Evolutionary conservation across 2,888 invertebrate genomes (phyloP).

Genomic region (Drosophila anomalata): DNA sequence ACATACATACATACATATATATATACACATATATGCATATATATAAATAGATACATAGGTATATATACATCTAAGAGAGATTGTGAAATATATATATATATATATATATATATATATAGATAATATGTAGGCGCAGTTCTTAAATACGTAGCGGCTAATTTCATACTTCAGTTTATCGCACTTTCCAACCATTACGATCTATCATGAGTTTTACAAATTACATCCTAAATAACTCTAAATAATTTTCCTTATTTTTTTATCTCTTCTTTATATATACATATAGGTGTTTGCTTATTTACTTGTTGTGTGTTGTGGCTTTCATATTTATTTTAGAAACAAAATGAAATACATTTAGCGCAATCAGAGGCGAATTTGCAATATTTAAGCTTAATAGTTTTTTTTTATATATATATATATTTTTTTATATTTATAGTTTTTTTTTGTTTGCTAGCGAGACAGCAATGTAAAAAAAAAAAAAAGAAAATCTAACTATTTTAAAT

Average conservation of each 20-base stretch:
- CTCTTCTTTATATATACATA: slow-evolving; percentile 17
- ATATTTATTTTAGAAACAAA: slow-evolving; percentile 69
- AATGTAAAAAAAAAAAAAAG: slow-evolving; percentile 22
- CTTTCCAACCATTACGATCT: slow-evolving; percentile 28
- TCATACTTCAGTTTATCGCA: slow-evolving; percentile 45
- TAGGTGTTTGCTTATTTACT: slow-evolving; percentile 17
- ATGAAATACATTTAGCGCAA: slow-evolving; percentile 63
- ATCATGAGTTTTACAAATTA: slow-evolving; percentile 27
- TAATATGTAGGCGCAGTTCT: slow-evolving; percentile 12
- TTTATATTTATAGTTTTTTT: slow-evolving; percentile 4
- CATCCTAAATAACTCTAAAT: slow-evolving; percentile 11
- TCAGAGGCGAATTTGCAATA: slow-evolving; percentile 34
- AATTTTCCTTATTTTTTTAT: slow-evolving; percentile 8
- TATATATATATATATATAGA: too few relatives aligned
- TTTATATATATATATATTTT: not conserved
- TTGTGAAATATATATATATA: slow-evolving; percentile 10
- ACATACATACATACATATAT: slow-evolving; percentile 4
- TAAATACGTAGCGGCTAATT: slow-evolving; percentile 38
- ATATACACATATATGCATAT: not conserved
- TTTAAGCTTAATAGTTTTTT: slow-evolving; percentile 22
- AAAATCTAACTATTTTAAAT: slow-evolving; percentile 16
- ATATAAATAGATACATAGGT: not conserved
- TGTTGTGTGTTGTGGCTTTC: slow-evolving; percentile 18
- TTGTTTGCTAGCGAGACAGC: slow-evolving; percentile 33
- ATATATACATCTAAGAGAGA: slow-evolving; percentile 26